Conservation (phyloP, 2,888 invertebrate species). For the Carcina quercana region DNA sequence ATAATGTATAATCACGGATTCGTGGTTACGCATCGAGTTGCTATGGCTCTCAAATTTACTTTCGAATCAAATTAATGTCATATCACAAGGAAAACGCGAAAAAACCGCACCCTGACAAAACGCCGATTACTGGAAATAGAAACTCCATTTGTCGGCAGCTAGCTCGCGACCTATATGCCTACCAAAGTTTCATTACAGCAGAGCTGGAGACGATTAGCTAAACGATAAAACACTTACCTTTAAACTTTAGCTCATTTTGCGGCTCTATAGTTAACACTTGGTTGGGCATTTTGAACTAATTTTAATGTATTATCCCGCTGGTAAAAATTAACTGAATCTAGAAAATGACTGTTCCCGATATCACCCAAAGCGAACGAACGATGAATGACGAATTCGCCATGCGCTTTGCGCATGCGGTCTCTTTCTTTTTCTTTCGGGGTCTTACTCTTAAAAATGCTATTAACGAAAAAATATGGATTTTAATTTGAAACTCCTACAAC, state of each 20-base stretch:
- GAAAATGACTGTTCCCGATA: constrained; percentile 49
- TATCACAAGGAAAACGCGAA: constrained; percentile 30
- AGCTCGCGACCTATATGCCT: constrained; percentile 54
- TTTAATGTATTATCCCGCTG: constrained; percentile 18
- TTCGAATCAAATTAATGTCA: too few species aligned
- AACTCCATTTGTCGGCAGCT: constrained; percentile 70
- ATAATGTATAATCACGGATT: too few species aligned
- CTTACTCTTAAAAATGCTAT: constrained; percentile 12
- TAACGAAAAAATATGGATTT: too few species aligned
- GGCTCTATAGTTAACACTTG: constrained; percentile 92
- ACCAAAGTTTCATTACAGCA: constrained; percentile 52
- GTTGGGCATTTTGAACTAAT: constrained; percentile 73
- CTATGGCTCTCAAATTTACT: too few species aligned
- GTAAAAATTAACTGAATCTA: constrained; percentile 48
- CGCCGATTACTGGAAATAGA: constrained; percentile 72
- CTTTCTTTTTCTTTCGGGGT: constrained; percentile 14
- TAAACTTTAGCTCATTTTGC: constrained; percentile 90
- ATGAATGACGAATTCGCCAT: constrained; percentile 48
- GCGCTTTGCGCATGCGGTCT: constrained; percentile 37
- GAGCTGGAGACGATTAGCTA: constrained; percentile 26
- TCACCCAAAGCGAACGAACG: constrained; percentile 50
- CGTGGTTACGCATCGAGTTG: too few species aligned
- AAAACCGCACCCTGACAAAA: constrained; percentile 69
- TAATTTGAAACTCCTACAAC: too few species aligned
- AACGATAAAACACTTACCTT: constrained; percentile 78